phyloP scores from a whole-genome alignment of 2,113 vertebrate genomes.

The Ellobius talpinus region DNA sequence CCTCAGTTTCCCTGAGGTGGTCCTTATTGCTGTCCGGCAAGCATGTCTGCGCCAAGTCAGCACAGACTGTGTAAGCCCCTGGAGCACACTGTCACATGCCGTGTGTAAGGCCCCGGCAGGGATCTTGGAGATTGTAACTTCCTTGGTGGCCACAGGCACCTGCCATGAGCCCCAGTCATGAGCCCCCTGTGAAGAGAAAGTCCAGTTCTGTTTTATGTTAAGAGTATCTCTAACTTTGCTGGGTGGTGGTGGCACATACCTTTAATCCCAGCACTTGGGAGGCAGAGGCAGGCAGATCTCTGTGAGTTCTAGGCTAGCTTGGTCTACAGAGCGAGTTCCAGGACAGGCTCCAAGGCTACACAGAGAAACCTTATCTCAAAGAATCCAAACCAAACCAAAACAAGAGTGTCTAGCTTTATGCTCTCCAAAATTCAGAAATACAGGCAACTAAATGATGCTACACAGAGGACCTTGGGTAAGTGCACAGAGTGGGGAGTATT shows the following conservation, averaged over 20 bases:
- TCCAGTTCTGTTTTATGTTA: background rate
- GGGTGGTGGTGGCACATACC: no score
- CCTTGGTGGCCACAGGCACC: background rate
- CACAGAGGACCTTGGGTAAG: no score
- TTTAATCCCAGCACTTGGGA: no score
- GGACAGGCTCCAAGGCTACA: no score
- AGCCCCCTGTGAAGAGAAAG: background rate
- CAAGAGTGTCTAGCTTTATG: background rate
- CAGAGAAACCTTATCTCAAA: no score
- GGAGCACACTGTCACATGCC: constrained; percentile 94
- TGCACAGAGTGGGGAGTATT: background rate
- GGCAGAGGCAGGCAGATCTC: no score
- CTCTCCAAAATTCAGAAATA: background rate
- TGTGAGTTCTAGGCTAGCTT: no score
- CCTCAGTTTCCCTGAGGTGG: constrained; percentile 91
- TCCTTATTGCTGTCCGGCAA: constrained; percentile 91
- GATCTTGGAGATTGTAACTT: rapidly evolving
- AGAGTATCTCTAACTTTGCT: background rate
- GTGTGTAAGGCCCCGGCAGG: constrained; percentile 87
- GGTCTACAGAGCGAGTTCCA: no score
- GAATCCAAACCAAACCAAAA: no score
- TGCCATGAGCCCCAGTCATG: background rate
- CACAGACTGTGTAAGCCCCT: constrained; percentile 93
- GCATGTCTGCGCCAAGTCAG: constrained; percentile 91
- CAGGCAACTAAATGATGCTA: background rate